phyloP scores from a whole-genome alignment of 2,888 invertebrate species.

The Capitulum mitella region DNA sequence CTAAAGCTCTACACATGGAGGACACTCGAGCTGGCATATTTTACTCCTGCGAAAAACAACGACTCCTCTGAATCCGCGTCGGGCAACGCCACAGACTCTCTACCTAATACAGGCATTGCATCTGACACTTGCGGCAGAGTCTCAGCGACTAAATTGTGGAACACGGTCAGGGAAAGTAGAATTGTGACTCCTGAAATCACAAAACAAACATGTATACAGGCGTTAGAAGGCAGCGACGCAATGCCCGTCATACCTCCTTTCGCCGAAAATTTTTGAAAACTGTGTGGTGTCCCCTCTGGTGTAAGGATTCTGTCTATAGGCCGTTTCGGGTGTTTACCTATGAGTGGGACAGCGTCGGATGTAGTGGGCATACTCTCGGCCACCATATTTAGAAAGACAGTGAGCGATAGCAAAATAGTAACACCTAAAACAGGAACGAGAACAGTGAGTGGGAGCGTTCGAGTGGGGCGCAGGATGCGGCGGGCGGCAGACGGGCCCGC shows the following conservation, averaged over 20 bases:
- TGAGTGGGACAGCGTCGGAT: constrained; percentile 98
- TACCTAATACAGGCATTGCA: constrained; percentile 50
- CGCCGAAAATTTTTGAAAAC: background rate
- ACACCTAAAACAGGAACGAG: constrained; percentile 64
- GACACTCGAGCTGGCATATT: too few species aligned
- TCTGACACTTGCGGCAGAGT: constrained; percentile 53
- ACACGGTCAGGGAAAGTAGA: constrained; percentile 53
- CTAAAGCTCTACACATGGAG: too few species aligned
- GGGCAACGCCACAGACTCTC: constrained; percentile 27
- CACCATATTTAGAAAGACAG: constrained; percentile 99
- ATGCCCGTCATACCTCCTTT: constrained; percentile 3
- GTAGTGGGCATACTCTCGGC: constrained; percentile 99
- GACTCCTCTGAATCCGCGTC: too few species aligned
- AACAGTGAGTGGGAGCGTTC: background rate
- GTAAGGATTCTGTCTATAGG: background rate
- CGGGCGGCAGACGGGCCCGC: background rate
- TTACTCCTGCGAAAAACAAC: too few species aligned
- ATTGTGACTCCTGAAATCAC: constrained; percentile 51
- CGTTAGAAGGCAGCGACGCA: background rate
- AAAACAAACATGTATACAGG: constrained; percentile 21
- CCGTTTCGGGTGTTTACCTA: constrained; percentile 70
- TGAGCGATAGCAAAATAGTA: constrained; percentile 98
- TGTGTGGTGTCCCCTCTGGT: background rate
- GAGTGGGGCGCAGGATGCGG: background rate
- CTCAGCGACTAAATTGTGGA: constrained; percentile 52